Evolutionary conservation across 2,797 vertebrate genomes (phyloP), one percentile per base, ranked within the genome.

Genomic region (Lagorchestes hirsutus): DNA sequence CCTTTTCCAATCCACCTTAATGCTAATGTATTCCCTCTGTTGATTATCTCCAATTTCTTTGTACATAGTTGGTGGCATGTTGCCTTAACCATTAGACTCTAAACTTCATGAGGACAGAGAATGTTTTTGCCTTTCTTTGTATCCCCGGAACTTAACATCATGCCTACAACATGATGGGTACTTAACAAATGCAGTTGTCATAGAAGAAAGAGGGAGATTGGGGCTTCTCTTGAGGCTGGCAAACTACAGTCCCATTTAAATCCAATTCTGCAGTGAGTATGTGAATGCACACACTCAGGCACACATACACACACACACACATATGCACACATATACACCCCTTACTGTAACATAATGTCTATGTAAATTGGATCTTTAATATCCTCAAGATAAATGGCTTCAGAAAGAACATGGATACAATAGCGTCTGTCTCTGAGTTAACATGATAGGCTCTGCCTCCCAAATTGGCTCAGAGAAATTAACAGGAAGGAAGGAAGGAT

Each of bases 401-500:
- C 95, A 97, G 97, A 97, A 97, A 96, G 98, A 94, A 97, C 96
- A 96, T 0, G 54, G 97, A 96, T 97, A 96, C 96, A 96, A 93
- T 93, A 90, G 96, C 10, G 74, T 57, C 96, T 97, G 96, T 91
- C 92, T 59, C 97, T 95, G 93, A 98, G 96, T 95, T 96, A 95
- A 97, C 96, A 11, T 92, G 58, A 97, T 95, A 96, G 98, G 97
- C 97, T 98, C 98, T 96, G 90, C 97, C 98, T 98, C 98, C 97
- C 98, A 98, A 98, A 98, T 92, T 97, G 98, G 96, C 98, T 98
- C 98, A 93, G 98, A 97, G 97, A 98, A 98, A 98, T 98, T 97
- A 98, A 97, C 97, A 97, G 96, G 98, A 98, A 98, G 98, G 98
- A 98, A 98, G 97, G 98, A 98, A 97, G 97, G 98, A 98, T 98